These are phyloP conservation scores for Synergus umbraculus DNA, from an alignment of 2,888 invertebrate genomes.

Conservation along the genomic window DNA sequence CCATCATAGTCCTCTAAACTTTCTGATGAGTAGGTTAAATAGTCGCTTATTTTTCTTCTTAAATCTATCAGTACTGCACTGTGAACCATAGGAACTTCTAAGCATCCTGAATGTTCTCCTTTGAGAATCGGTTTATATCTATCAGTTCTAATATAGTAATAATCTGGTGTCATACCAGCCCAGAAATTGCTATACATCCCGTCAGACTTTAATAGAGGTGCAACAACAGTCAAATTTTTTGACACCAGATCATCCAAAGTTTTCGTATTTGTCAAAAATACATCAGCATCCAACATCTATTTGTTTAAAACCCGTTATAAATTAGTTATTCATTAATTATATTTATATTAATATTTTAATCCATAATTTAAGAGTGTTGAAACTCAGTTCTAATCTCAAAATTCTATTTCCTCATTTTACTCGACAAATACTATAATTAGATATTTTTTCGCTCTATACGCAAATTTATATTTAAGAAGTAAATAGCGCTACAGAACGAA, in stretches of 20 bases:
- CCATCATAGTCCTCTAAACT: conserved; percentile 84
- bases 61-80: conserved; percentile 91
- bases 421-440: no score
- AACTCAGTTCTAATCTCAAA: background rate
- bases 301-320: background rate
- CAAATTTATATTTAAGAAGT: no score
- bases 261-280: conserved; percentile 84
- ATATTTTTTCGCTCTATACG: no score
- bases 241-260: conserved; percentile 82
- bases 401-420: no score
- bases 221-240: conserved; percentile 83
- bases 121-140: conserved; percentile 90
- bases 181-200: conserved; percentile 97
- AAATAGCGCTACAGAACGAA: no score
- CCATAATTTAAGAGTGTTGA: conserved; percentile 24
- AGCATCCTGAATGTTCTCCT: conserved; percentile 85
- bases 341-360: no score
- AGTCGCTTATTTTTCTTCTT: conserved; percentile 79
- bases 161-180: conserved; percentile 93
- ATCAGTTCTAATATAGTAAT: conserved; percentile 90
- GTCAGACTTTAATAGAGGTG: conserved; percentile 92
- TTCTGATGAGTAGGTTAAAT: conserved; percentile 86
- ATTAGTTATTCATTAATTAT: background rate
- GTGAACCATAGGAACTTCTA: conserved; percentile 94
- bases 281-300: conserved; percentile 92